phyloP scores from a whole-genome alignment of 2,888 invertebrate species.

The Pachliopta kotzebuea region DNA sequence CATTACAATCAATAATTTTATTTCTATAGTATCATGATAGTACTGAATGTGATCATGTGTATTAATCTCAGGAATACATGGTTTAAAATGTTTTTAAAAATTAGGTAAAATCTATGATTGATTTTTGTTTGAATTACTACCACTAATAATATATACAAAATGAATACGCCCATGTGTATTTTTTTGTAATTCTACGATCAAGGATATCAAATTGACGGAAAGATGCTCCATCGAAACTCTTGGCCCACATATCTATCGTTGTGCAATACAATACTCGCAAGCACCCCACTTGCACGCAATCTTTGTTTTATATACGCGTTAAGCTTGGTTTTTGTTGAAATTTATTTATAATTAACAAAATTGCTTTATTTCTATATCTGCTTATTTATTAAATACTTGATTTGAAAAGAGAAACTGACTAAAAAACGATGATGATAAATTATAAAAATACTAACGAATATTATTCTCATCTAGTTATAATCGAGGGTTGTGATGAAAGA shows the following conservation, averaged over 20 bases:
- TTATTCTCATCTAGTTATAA: no score
- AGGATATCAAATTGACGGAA: slow-evolving; percentile 31
- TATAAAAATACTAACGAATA: no score
- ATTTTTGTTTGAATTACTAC: no score
- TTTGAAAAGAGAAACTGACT: no score
- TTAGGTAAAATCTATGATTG: no score
- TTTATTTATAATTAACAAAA: not conserved
- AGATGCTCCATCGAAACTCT: slow-evolving; percentile 45
- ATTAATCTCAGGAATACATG: not conserved
- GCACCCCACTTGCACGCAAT: slow-evolving; percentile 30
- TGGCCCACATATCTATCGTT: slow-evolving; percentile 45
- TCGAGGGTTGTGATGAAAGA: no score
- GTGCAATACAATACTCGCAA: slow-evolving; percentile 33
- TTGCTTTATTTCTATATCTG: no score
- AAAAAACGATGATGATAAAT: no score
- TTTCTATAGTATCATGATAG: not conserved
- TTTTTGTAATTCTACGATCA: slow-evolving; percentile 10
- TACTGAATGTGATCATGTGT: no score
- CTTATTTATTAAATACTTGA: no score
- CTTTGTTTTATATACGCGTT: slow-evolving; percentile 31
- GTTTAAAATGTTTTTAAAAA: not conserved
- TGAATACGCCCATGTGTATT: not conserved
- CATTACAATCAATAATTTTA: not conserved
- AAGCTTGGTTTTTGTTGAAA: slow-evolving; percentile 5
- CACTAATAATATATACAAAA: no score